Base-by-base conservation (phyloP, 2,113 vertebrate species). In the Halcyon senegalensis region DNA sequence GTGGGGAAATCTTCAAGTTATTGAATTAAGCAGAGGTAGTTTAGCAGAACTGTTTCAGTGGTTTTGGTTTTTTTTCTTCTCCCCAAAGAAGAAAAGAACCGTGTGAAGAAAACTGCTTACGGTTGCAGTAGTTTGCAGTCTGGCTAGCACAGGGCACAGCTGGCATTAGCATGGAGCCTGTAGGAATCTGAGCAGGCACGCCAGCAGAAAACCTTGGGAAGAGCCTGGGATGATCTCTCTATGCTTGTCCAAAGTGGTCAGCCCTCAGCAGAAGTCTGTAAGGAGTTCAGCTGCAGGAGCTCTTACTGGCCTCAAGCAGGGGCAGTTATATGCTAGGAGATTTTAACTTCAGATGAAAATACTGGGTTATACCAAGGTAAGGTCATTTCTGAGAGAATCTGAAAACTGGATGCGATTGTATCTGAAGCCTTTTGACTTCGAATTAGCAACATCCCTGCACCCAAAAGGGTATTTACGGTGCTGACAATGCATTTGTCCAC, bases 131-230 rank as follows among this genome's bases (percentile, higher is more conserved):
- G 21, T 55, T 50, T 84, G 55, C 11, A 10, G 1, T 41, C 33
- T 63, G 68, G 68, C 13, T 59, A 67, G 50, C 72, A 62, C 28
- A 43, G 23, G 59, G 30, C 81, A 44, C 16, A 46, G 1, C 25
- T 30, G 63, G 33, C 0, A 0, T 10, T 12, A 2, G 0, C 25
- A 9, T 5, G 14, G 28, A 7, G 17, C 0, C 0, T 2, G 28
- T 4, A n/a, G 18, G 15, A 11, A 14, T 48, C 3, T 8, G 16
- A 63, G n/a, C 44, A 48, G 39, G 37, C 35, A 41, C 11, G 9
- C 16, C 81, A 41, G 64, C 27, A 89, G 25, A 55, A 69, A 46
- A 77, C 41, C 75, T 12, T 33, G 69, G 30, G 67, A 44, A 68
- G 55, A 62, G 55, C 21, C 27, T 33, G 27, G 14, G 41, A 31